Conservation (phyloP, 2,113 vertebrate species). For the Dendropsophus ebraccatus region DNA sequence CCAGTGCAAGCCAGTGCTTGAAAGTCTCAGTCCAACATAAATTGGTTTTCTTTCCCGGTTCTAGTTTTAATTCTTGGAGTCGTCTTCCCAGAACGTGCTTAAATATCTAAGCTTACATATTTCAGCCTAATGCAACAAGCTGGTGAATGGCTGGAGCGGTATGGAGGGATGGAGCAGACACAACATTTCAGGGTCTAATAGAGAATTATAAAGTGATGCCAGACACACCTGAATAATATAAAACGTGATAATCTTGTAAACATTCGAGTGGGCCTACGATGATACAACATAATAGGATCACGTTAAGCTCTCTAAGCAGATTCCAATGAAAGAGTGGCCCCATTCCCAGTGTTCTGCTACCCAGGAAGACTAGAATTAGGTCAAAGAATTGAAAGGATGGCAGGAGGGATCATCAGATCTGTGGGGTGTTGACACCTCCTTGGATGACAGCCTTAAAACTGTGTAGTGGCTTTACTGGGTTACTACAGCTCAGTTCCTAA, state of each 20-base stretch:
- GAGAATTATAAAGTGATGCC: neutral
- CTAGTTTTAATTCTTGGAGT: slow-evolving; percentile 15
- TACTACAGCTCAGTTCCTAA: too few relatives aligned
- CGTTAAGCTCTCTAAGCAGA: neutral
- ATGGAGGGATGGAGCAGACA: neutral
- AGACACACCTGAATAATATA: slow-evolving; percentile 16
- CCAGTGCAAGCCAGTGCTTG: slow-evolving; percentile 13
- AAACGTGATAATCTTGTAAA: slow-evolving; percentile 12
- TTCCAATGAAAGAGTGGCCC: neutral
- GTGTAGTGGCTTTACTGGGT: too few relatives aligned
- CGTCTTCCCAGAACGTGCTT: slow-evolving; percentile 2
- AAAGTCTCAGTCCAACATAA: slow-evolving; percentile 5
- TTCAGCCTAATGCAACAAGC: neutral
- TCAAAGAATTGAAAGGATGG: too few relatives aligned
- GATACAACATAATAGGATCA: neutral
- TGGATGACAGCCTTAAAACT: slow-evolving; percentile 38
- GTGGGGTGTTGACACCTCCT: too few relatives aligned
- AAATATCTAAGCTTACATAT: neutral
- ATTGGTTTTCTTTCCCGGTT: neutral
- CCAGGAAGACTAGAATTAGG: neutral
- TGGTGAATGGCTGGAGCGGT: neutral
- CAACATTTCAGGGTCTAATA: neutral
- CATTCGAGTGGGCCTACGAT: neutral
- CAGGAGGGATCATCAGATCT: too few relatives aligned
- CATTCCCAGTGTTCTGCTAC: neutral